Conservation (phyloP, 2,113 vertebrate species). For the Oenanthe melanoleuca region DNA sequence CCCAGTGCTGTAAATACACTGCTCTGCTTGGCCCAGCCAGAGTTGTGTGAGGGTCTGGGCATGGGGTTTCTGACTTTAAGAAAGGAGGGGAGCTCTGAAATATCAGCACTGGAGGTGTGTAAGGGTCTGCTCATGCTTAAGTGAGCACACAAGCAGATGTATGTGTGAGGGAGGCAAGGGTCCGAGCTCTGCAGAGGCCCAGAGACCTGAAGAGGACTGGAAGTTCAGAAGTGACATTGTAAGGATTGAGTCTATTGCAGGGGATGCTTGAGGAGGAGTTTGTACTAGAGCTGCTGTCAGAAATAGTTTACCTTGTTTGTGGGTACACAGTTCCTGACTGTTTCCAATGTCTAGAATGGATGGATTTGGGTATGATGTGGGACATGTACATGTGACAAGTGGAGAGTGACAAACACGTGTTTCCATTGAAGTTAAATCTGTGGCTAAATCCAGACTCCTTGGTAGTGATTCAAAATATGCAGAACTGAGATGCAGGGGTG, state of each 20-base stretch:
- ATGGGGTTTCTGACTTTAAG: not conserved
- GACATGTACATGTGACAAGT: not conserved
- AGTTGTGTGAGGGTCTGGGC: not conserved
- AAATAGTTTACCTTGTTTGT: not conserved
- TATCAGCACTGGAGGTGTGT: not conserved
- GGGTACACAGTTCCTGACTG: not conserved
- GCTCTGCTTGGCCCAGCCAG: not conserved
- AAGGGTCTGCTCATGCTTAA: not conserved
- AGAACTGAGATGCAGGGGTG: not conserved
- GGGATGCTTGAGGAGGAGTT: not conserved
- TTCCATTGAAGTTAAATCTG: accelerated
- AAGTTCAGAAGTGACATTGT: not conserved
- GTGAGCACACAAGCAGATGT: not conserved
- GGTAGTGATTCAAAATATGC: not conserved
- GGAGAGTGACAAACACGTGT: accelerated
- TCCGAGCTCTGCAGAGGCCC: accelerated
- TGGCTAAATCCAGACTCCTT: not conserved
- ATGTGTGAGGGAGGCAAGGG: not conserved
- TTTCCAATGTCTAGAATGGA: not conserved
- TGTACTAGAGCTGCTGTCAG: not conserved
- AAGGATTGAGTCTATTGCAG: not conserved
- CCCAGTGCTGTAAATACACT: not conserved
- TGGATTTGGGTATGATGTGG: not conserved
- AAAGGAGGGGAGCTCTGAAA: not conserved
- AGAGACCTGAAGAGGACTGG: not conserved